These are phyloP conservation scores for Hetaerina titia DNA, from an alignment of 2,888 invertebrate genomes.

Conservation along the genomic window DNA sequence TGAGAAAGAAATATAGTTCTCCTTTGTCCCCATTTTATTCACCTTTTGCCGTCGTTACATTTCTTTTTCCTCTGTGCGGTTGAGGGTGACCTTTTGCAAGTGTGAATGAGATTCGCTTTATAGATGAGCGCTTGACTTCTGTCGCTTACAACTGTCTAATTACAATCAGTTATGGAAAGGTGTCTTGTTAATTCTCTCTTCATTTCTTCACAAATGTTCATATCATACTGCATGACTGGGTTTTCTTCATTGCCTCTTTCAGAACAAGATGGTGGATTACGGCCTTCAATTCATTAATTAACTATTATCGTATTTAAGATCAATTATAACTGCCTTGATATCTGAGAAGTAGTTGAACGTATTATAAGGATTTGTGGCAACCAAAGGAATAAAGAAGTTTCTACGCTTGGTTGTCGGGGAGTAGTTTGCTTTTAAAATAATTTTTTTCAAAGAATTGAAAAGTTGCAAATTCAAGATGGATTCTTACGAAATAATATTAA, in stretches of 20 bases:
- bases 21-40: background rate
- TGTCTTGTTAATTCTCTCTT: background rate
- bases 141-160: background rate
- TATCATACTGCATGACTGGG: background rate
- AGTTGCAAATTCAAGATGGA: no score
- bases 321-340: no score
- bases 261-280: background rate
- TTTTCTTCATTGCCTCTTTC: background rate
- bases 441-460: no score
- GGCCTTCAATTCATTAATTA: background rate
- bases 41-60: background rate
- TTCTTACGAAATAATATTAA: no score
- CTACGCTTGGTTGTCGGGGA: no score
- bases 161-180: background rate
- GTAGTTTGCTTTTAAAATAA: no score
- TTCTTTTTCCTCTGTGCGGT: conserved; percentile 15
- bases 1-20: background rate
- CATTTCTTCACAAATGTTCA: background rate
- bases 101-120: background rate
- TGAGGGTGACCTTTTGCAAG: conserved; percentile 1
- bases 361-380: no score
- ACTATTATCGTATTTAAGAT: background rate
- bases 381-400: no score
- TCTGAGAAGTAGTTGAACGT: no score
- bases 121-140: background rate